Conservation (phyloP, 2,888 invertebrate species). For the Frankliniella fusca region DNA sequence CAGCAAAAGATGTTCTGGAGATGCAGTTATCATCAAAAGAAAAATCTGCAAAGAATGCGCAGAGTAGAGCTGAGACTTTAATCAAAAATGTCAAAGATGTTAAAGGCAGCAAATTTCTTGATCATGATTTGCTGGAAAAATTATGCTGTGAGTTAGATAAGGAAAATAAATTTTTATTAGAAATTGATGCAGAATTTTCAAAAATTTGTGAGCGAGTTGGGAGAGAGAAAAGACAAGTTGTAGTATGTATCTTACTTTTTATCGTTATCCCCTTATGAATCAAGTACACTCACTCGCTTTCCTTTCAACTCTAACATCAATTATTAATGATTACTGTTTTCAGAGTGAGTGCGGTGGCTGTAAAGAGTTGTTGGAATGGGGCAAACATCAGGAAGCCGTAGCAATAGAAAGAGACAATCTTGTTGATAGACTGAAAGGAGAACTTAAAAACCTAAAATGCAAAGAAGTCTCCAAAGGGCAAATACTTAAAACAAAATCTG, state of each 20-base stretch:
- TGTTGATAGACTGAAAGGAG: background rate
- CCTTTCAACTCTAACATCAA: background rate
- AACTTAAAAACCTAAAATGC: background rate
- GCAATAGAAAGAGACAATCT: background rate
- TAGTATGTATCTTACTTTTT: background rate
- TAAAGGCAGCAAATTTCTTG: background rate
- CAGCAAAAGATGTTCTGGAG: background rate
- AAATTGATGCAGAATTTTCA: background rate
- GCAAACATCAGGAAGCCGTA: background rate
- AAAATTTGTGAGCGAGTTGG: background rate
- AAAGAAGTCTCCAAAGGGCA: too few relatives aligned
- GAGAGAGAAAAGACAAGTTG: background rate
- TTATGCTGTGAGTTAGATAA: background rate
- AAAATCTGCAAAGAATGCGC: background rate
- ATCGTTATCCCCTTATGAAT: background rate
- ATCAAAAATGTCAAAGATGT: background rate
- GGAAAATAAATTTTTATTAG: background rate
- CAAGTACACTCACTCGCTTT: background rate
- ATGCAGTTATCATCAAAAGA: slow-evolving; percentile 2
- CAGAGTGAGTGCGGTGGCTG: background rate
- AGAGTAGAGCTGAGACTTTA: background rate
- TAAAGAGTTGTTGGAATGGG: background rate
- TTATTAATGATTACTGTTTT: background rate
- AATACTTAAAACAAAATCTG: too few relatives aligned
- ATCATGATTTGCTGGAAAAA: background rate